Conservation (phyloP, 2,888 invertebrate species). For the Elysia crispata region DNA sequence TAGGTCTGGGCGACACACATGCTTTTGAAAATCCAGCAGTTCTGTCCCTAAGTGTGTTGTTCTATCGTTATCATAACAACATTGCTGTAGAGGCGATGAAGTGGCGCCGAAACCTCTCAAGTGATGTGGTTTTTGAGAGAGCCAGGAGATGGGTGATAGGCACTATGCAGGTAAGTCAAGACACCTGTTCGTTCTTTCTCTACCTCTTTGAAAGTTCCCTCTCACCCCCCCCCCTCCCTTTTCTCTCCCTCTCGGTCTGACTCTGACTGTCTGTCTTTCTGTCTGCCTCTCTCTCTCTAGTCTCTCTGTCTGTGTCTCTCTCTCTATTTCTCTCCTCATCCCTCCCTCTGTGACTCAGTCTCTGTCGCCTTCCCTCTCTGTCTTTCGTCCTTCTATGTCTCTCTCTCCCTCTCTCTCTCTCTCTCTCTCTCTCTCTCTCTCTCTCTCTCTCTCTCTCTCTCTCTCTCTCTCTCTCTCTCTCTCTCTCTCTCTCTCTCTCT, state of each 20-base stretch:
- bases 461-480: no score
- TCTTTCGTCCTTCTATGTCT: no score
- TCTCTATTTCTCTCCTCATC: no score
- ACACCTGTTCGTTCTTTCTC: background rate
- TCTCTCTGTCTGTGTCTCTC: no score
- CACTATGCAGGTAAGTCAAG: slow-evolving; percentile 86
- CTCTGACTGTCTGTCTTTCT: background rate
- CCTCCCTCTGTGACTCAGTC: no score
- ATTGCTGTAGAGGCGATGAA: slow-evolving; percentile 82
- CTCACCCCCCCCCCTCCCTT: background rate
- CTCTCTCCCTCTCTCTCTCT: no score
- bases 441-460: no score
- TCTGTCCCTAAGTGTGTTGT: slow-evolving; percentile 92
- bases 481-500: no score
- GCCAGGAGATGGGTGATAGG: slow-evolving; percentile 94
- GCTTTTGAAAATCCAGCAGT: slow-evolving; percentile 98
- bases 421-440: no score
- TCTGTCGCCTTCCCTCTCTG: no score
- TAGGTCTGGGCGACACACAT: slow-evolving; percentile 96
- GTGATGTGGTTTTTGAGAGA: slow-evolving; percentile 95
- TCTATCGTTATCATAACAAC: slow-evolving; percentile 97
- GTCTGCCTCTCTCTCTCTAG: no score
- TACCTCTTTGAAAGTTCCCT: background rate
- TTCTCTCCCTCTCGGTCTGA: background rate
- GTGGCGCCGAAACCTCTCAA: slow-evolving; percentile 91